Evolutionary conservation across 2,113 vertebrate genomes (phyloP).

Genomic region (Quiscalus mexicanus): DNA sequence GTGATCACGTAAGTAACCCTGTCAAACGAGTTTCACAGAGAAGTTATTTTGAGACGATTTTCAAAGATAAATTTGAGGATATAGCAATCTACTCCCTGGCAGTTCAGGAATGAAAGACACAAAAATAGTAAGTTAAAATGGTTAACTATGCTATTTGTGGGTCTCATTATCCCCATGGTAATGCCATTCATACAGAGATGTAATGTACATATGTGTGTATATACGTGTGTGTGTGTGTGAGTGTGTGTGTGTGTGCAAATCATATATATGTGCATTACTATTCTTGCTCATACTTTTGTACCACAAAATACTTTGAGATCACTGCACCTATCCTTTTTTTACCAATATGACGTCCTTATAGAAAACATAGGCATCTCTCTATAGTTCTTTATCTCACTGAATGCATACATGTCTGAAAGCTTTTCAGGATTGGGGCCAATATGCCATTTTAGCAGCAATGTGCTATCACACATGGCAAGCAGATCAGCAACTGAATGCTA

Average conservation of each 20-base stretch:
- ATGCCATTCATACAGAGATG: not conserved
- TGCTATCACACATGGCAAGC: slow-evolving; percentile 63
- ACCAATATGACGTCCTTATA: not conserved
- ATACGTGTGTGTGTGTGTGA: not conserved
- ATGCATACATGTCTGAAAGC: slow-evolving; percentile 54
- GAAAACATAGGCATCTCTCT: slow-evolving; percentile 19
- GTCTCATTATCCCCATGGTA: slow-evolving; percentile 1
- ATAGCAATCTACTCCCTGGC: slow-evolving; percentile 29
- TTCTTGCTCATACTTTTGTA: not conserved
- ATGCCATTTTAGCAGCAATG: slow-evolving; percentile 64
- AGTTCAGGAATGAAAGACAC: slow-evolving; percentile 21
- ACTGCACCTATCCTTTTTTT: slow-evolving; percentile 22
- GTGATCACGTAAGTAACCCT: not conserved
- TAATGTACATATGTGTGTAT: not conserved
- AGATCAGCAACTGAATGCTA: slow-evolving; percentile 50
- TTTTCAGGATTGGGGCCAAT: slow-evolving; percentile 64
- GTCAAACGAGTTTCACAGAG: slow-evolving; percentile 15
- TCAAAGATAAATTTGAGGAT: slow-evolving; percentile 15
- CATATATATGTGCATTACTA: not conserved
- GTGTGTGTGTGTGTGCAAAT: not conserved
- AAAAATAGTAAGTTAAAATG: slow-evolving; percentile 52
- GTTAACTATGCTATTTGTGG: slow-evolving; percentile 30
- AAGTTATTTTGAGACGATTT: slow-evolving; percentile 47
- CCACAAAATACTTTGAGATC: not conserved
- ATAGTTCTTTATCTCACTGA: slow-evolving; percentile 39